A percentile compares a stretch with the other conserved stretches of the same genome.
phyloP scores from a whole-genome alignment of 2,888 invertebrate species.

The Pristionchus arcanus region DNA sequence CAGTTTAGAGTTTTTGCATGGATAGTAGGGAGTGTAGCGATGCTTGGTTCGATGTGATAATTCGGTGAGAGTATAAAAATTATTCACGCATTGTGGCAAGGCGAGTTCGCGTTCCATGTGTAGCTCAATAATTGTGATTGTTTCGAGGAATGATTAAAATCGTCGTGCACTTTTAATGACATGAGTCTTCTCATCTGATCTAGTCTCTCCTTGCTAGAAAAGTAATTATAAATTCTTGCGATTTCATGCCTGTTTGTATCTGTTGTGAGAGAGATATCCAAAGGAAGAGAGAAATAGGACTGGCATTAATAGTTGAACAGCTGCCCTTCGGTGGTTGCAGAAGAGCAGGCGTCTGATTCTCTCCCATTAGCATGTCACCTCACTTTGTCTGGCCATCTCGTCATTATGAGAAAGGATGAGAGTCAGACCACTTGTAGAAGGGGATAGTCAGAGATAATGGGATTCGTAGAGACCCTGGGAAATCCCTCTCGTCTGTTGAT shows the following conservation, averaged over 20 bases:
- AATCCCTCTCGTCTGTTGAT: not conserved
- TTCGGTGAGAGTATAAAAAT: too few species aligned
- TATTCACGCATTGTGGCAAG: too few species aligned
- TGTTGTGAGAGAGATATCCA: not conserved
- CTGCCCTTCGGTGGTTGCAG: constrained; percentile 30
- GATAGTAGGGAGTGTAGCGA: too few species aligned
- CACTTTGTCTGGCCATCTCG: too few species aligned
- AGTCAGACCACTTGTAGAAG: too few species aligned
- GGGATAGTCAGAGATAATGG: not conserved
- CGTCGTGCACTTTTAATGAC: too few species aligned
- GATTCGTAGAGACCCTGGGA: not conserved
- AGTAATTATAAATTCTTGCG: not conserved
- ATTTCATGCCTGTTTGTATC: not conserved
- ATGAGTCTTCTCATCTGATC: too few species aligned
- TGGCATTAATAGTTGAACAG: constrained; percentile 39
- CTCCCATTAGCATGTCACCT: not conserved
- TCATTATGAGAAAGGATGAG: too few species aligned
- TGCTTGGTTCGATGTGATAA: too few species aligned
- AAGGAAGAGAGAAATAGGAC: not conserved
- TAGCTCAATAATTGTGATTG: not conserved
- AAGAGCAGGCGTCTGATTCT: not conserved
- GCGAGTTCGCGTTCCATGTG: not conserved
- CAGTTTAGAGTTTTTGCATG: not conserved
- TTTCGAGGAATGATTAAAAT: not conserved
- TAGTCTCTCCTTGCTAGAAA: not conserved